Evolutionary conservation across 2,797 vertebrate genomes (phyloP), one percentile per base, ranked within the genome.

Genomic region (Eospalax fontanierii): DNA sequence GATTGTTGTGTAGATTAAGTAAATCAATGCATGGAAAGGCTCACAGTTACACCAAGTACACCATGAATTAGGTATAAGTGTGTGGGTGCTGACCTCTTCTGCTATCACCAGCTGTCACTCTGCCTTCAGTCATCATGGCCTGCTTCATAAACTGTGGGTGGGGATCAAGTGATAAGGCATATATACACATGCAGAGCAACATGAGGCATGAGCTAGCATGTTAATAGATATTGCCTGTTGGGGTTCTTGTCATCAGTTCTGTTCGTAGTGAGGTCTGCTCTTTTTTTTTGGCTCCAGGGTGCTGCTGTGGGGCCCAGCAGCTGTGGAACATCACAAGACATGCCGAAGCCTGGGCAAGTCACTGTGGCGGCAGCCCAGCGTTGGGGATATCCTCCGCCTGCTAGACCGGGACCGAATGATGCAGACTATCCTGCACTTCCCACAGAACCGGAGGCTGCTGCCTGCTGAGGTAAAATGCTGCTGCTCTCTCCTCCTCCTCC

Each of bases 321-420:
- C 99, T 6, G 98, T 99, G 96, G 99, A 99, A 93, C 99, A 99
- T 96, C 99, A 99, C 96, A 99, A 99, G 97, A 99, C 99, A 14
- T 98, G 99, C 94, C 99, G 98, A 97, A 99, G 99, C 94, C 98
- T 99, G 78, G 99, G 99, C 40, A 98, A 98, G 71, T 99, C 99
- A 0, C 97, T 99, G 61, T 99, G 99, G 99, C 99, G 99, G 98
- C 99, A 99, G 98, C 98, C 99, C 0, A 99, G 98, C 83, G 98
- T 98, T 7, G 99, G 99, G 40, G 99, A 99, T 82, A 96, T 99
- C 87, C 95, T 99, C 95, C 98, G 99, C 59, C 98, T 99, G 97
- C 98, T 99, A 82, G 98, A 98, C 75, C 54, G 97, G 2, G 99
- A 99, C 87, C 98, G 91, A 92, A 99, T 99, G 99, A 98, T 99